Conservation (phyloP, 2,888 invertebrate genomes). For the Patella ulyssiponensis region DNA sequence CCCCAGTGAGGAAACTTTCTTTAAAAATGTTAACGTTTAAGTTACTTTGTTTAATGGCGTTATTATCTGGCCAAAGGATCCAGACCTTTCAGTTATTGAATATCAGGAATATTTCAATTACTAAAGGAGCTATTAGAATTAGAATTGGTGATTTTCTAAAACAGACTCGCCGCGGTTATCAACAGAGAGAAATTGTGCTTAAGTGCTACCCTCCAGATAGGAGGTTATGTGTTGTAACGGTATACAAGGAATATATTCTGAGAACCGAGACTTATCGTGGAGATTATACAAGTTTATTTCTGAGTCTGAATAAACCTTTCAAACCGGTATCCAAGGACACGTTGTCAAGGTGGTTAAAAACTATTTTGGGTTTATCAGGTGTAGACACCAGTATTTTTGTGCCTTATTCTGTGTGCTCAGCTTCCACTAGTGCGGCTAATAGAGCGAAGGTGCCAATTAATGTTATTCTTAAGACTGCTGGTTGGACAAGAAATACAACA, state of each 20-base stretch:
- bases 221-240: no score
- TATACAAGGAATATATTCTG: no score
- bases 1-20: neutral
- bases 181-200: no score
- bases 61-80: conserved; percentile 21
- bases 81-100: conserved; percentile 17
- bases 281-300: neutral
- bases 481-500: conserved; percentile 7
- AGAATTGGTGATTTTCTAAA: conserved; percentile 10
- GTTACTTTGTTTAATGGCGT: conserved; percentile 10
- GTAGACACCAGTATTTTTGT: conserved; percentile 13
- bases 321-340: conserved; percentile 13
- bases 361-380: neutral
- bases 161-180: conserved; percentile 3
- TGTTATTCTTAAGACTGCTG: conserved; percentile 12
- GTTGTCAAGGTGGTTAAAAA: neutral
- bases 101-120: conserved; percentile 11
- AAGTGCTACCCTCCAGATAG: no score
- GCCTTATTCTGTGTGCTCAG: conserved; percentile 6
- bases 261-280: neutral
- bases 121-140: neutral
- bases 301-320: conserved; percentile 2
- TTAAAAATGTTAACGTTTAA: conserved; percentile 18
- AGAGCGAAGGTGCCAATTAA: conserved; percentile 3
- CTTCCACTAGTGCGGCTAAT: conserved; percentile 5